Conservation (phyloP, 2,888 invertebrate species). For the Strigamia crassipes region DNA sequence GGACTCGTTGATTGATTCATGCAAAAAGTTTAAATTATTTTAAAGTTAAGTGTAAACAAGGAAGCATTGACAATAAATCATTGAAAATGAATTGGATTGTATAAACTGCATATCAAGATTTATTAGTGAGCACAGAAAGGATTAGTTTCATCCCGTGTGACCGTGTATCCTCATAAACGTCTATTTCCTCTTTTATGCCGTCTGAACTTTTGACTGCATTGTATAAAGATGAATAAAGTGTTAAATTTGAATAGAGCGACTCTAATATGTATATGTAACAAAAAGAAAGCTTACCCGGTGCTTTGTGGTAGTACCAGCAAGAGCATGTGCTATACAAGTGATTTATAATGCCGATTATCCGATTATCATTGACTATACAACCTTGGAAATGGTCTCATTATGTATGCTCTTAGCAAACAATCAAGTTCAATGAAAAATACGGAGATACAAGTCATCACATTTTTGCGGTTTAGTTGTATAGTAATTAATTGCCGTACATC, state of each 20-base stretch:
- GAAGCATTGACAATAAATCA: neutral
- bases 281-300: neutral
- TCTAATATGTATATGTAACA: neutral
- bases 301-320: too few species aligned
- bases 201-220: slow-evolving; percentile 22
- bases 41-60: neutral
- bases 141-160: neutral
- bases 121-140: neutral
- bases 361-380: neutral
- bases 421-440: neutral
- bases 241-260: slow-evolving; percentile 11
- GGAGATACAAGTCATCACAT: too few species aligned
- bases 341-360: neutral
- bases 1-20: too few species aligned
- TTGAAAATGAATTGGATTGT: neutral
- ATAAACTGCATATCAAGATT: slow-evolving; percentile 4
- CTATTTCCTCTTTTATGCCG: slow-evolving; percentile 13
- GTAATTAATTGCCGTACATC: too few species aligned
- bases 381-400: neutral
- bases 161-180: neutral
- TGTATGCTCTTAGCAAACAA: neutral
- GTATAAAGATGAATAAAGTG: neutral
- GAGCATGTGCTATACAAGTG: too few species aligned
- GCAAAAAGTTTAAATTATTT: neutral
- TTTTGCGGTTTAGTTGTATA: too few species aligned